These are phyloP conservation scores for Gallinago nigripennis DNA, from an alignment of 2,797 vertebrate species.

Conservation along the genomic window DNA sequence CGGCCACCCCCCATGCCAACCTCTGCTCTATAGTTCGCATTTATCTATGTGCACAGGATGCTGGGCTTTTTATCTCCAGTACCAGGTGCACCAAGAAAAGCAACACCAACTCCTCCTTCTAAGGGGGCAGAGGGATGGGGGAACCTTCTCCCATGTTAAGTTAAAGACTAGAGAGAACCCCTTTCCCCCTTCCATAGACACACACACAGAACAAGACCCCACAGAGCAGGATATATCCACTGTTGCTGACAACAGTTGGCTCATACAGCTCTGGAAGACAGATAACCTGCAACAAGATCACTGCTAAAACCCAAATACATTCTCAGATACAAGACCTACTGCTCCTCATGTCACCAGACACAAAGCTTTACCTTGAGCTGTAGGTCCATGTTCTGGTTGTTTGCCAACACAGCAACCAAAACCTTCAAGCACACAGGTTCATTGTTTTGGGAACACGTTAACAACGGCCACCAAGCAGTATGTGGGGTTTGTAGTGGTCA, in stretches of 20 bases:
- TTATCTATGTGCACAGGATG: fast-evolving
- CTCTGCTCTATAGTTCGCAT: not conserved
- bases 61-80: not conserved
- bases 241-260: not conserved
- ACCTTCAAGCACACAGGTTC: not conserved
- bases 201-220: not conserved
- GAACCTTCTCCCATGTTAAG: not conserved
- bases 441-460: not conserved
- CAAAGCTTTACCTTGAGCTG: not conserved
- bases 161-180: not conserved
- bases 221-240: not conserved
- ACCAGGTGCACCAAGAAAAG: not conserved
- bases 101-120: not conserved
- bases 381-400: fast-evolving
- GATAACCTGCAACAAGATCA: not conserved
- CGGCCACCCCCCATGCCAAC: fast-evolving
- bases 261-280: not conserved
- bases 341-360: not conserved
- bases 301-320: not conserved
- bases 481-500: fast-evolving
- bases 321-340: not conserved
- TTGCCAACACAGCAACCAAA: not conserved
- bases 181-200: not conserved
- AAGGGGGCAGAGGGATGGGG: not conserved
- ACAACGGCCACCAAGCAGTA: not conserved